Evolutionary conservation across 1,140 invertebrate genomes (phyloP), one percentile per base, ranked within the genome.

Genomic region (Mizuhopecten yessoensis): DNA sequence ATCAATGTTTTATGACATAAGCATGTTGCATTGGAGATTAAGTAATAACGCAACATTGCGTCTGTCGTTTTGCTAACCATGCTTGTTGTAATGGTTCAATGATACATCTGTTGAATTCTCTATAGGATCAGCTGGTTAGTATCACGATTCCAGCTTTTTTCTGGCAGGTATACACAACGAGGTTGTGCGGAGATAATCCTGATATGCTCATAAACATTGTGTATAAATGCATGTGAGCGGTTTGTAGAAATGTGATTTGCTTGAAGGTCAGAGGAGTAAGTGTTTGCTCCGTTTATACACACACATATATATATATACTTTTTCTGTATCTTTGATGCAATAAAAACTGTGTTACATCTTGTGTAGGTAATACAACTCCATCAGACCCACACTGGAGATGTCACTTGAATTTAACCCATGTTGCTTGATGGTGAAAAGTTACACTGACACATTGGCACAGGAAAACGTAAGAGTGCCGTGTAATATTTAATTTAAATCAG

Each of bases 251-350:
- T 75, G 57, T 29, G n/a, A 75, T n/a, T 29, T n/a, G 57, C n/a
- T 17, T 75, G 57, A 75, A 75, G 57, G 57, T 75, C 57, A 75
- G 5, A 75, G 57, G 57, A 75, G 57, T 75, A 75, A 75, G 57
- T n/a, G 57, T 13, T 75, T 75, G 57, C 57, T 29, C 45, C 11
- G 42, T 45, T 45, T 45, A 45, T 45, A 45, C 42, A 45, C 36
- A 13, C 17, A 45, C 42, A 45, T 13, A 13, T 39, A 39, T 39
- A 39, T 39, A 5, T 45, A 29, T n/a, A 3, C 29, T 75, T 29
- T 7, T 29, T 75, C 57, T 75, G 23, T 29, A n/a, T 75, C 57
- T 75, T n/a, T 75, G 23, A n/a, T 29, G 17, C 57, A 75, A 75
- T 75, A 75, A 75, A 75, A 75, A 75, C 57, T 29, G 57, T 75